Evolutionary conservation across 1,140 invertebrate genomes (phyloP), one percentile per base, ranked within the genome.

Genomic region (Cotesia chilonis): DNA sequence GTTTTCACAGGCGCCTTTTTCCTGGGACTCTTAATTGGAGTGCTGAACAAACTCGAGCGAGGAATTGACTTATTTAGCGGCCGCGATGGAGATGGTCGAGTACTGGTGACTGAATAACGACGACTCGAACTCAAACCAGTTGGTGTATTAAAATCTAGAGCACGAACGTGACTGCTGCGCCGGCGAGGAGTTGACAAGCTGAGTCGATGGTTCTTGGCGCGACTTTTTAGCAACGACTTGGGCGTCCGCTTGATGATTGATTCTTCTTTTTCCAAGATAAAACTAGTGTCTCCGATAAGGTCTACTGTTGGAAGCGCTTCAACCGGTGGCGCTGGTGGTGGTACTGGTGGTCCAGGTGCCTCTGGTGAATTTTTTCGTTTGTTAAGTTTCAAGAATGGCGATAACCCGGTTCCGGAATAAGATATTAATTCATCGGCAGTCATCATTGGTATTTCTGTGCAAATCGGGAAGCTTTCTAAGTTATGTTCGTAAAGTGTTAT

Each of bases 161-260:
- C 83, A 20, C 87, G 80, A 20, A 88, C 79, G 35, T 88, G 87
- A 74, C 74, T 82, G 17, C 76, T 84, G 1, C 80, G 78, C 4
- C 82, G 74, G 12, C 87, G 80, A 0, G 87, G 87, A 0, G 87
- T 88, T 0, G 86, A 87, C n/a, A 87, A 70, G 64, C 87, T 88
- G 3, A 87, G 71, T 64, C 85, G 74, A 57, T 85, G 78, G 63
- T 85, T 85, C 17, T 84, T 85, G 0, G 80, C 75, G 2, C 83
- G 77, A 71, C 80, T 82, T 69, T 82, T 83, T 35, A 84, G 54
- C 5, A 87, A 47, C 0, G 85, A 82, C 6, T 74, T 80, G 0
- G 85, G 85, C 0, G 85, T 86, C 2, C 79, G 75, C 66, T 82
- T 85, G 0, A 72, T 74, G 9, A 86, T 80, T 2, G 80, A n/a